Base-by-base conservation (phyloP, 2,888 invertebrate species). In the Synanthedon vespiformis region DNA sequence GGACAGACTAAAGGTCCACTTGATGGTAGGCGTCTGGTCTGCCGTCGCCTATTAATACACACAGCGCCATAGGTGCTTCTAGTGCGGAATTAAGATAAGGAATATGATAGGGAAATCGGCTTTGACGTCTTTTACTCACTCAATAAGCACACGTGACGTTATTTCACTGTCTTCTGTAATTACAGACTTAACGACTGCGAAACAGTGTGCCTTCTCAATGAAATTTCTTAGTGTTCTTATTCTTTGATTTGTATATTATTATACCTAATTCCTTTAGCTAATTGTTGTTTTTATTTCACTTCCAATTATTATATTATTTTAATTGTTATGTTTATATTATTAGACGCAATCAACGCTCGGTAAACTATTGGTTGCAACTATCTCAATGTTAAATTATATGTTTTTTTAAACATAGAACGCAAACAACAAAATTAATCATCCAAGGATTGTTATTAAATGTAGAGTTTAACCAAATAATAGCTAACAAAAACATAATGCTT, bases 401-500 rank as follows among this genome's bases (percentile, higher is more conserved):
- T 6, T 27, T 22, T 22, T 22, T 34, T 34, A 34, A 34, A 34
- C 10, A 34, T 34, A 34, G 34, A 34, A 34, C 34, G 34, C 34
- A 34, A 34, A 34, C 34, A 34, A 34, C 34, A 34, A 34, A 5
- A 34, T 34, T 22, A 34, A 13, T 51, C 14, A 51, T 40, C 40
- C 41, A 51, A 51, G 40, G 41, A 51, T 51, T 41, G 40, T 50
- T 34, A 50, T 14, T 52, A 40, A 40, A 52, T 51, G 49, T 51
- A 54, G 47, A 49, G 49, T 12, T 51, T 51, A 44, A 54, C 22
- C 12, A n/a, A 44, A 44, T 44, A 44, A 44, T n/a, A 13, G 44
- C 14, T n/a, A 13, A 44, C 12, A 44, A 44, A 44, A 44, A 44
- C 44, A 44, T n/a, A 44, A 14, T 6, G 14, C 2, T 14, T 12